Percentiles rank a stretch among this genome's conserved stretches.
Evolutionary conservation across 2,888 invertebrate species (phyloP).

Genomic region (Spodoptera exigua): DNA sequence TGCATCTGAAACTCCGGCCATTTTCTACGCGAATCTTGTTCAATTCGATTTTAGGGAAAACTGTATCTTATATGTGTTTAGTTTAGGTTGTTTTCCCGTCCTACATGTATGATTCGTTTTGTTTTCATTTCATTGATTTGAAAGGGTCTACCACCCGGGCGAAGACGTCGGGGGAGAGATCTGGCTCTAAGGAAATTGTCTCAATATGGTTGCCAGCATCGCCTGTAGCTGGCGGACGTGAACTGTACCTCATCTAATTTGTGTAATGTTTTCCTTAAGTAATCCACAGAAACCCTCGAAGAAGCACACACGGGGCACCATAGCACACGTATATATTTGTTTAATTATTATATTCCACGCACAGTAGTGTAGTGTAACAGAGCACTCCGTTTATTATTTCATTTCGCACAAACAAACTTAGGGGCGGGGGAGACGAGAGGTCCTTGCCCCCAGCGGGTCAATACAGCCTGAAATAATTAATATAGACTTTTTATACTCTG

Average conservation of each 20-base stretch:
- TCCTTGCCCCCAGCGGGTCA: constrained; percentile 42
- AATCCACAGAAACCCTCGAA: constrained; percentile 14
- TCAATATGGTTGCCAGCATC: constrained; percentile 9
- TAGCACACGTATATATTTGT: background rate
- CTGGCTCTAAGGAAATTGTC: constrained; percentile 11
- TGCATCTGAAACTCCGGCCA: constrained; percentile 79
- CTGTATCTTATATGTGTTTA: constrained; percentile 36
- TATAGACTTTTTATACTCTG: constrained; percentile 1
- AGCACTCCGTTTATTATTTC: constrained; percentile 18
- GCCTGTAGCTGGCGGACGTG: background rate
- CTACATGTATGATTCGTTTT: constrained; percentile 20
- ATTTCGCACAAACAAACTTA: constrained; percentile 22
- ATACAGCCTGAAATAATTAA: constrained; percentile 19
- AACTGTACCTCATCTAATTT: constrained; percentile 15
- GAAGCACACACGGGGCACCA: background rate
- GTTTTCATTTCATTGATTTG: constrained; percentile 44
- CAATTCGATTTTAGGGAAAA: constrained; percentile 41
- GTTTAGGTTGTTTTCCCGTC: constrained; percentile 40
- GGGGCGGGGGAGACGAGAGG: constrained; percentile 17
- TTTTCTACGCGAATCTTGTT: constrained; percentile 78
- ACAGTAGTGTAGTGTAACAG: constrained; percentile 16
- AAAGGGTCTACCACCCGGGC: constrained; percentile 13
- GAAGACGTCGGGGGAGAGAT: constrained; percentile 22
- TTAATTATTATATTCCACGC: background rate
- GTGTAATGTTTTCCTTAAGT: constrained; percentile 6